Evolutionary conservation across 2,888 invertebrate species (phyloP), one percentile per base, ranked within the genome.

Genomic region (Exocentrus adspersus): DNA sequence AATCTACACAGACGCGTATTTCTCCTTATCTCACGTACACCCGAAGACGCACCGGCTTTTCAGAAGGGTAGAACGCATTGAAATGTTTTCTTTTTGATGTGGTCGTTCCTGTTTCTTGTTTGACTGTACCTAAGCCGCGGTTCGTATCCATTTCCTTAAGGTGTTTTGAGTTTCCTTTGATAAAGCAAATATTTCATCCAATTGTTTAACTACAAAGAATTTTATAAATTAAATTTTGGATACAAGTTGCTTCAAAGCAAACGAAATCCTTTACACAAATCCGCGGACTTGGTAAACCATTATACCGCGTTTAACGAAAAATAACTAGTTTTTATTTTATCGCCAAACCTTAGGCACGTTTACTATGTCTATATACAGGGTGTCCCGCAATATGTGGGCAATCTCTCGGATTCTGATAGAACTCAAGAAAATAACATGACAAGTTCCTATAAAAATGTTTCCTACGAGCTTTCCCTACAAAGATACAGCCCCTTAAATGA

Each of bases 61-160:
- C 24, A 43, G 17, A 21, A 54, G 28, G 43, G 28, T 28, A 54
- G 54, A 42, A 28, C 24, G 21, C 43, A 54, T 54, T 42, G 14
- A 54, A 54, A 54, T 54, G 28, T 54, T 54, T 43, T 43, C 54
- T 42, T 43, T 54, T 54, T 54, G 54, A 54, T 54, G 54, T 54
- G 54, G 54, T 21, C 54, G 43, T 5, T 24, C 12, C 16, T 54
- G 54, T 17, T 16, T 43, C 43, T 41, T 24, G 41, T 53, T 21
- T 41, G 41, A 53, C 20, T 41, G 41, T 53, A 53, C 53, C 19
- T 53, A 41, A 42, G 20, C 54, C 54, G 43, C 16, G 41, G 9
- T 28, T 54, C n/a, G 16, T 6, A 16, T 24, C 50, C 42, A 10
- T 54, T 28, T 54, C 17, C 54, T 54, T 54, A 54, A 53, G 54